Base-by-base conservation (phyloP, 1,140 invertebrate genomes). In the Brachionus sp. region DNA sequence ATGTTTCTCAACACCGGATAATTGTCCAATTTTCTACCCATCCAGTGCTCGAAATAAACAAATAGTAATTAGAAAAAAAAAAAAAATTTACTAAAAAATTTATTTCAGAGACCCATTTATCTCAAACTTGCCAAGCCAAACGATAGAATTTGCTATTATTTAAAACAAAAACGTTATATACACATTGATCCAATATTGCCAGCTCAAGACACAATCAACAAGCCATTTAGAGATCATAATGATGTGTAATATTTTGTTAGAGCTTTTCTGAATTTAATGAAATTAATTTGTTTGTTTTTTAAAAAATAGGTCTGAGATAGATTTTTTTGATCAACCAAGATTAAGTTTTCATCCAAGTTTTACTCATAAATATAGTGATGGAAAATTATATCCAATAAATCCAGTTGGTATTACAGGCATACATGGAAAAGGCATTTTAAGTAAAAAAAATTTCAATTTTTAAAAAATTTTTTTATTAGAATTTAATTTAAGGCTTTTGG, bases 341-440 rank as follows among this genome's bases (percentile, higher is more conserved):
- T 23, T 7, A 73, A 73, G 39, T 46, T 75, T 46, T 75, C 39
- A 75, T 12, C 12, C 4, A 10, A 29, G 29, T 46, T 4, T 44
- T 75, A 12, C 23, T 29, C 23, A 19, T 13, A 75, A 12, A 1
- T 78, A 62, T 53, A 9, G 13, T 33, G 10, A 29, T 33, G 19
- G 50, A 1, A 77, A 35, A 5, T 1, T 12, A 29, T 77, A 53
- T 62, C 78, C 78, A 23, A 19, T 82, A n/a, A 95, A 95, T 88
- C 93, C 93, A 3, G 86, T 91, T 84, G 95, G 95, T 50, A 90
- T 95, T 80, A 96, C 95, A n/a, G 95, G 95, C 0, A 4, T 75
- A n/a, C 19, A 16, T 9, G 42, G 73, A 29, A 50, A 50, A 46
- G 70, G 73, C n/a, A 33, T 93, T 2, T 88, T 96, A 13, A 94